Base-by-base conservation (phyloP, 2,797 vertebrate genomes). In the Xenentodon cancila region DNA sequence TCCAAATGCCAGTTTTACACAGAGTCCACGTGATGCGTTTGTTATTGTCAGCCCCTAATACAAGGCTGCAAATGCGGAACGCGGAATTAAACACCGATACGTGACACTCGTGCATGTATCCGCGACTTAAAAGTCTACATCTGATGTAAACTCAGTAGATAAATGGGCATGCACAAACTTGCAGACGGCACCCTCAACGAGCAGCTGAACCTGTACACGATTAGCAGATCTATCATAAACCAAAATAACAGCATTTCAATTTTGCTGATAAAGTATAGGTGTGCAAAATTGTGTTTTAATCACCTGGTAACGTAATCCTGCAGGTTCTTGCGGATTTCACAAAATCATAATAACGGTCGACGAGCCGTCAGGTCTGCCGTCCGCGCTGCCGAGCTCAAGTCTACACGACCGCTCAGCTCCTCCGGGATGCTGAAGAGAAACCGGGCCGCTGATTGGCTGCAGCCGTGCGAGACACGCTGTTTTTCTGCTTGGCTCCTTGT, bases 381-480 rank as follows among this genome's bases (percentile, higher is more conserved):
- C 68, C 48, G 3, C 65, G 80, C 85, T 77, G 82, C 73, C 71
- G 74, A 18, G 69, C 72, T 82, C 73, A 19, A 51, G 47, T 85
- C 77, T 62, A 58, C 48, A 51, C 59, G 66, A 53, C 44, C 53
- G 53, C 53, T 62, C 67, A 27, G 64, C 58, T 67, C 48, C 72
- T 60, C 19, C 13, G 82, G 85, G 88, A 90, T 88, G 87, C 86
- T 87, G 84, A 84, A 84, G 84, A 85, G 86, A 87, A 84, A 84
- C 69, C 70, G 77, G 81, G 43, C 52, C 70, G 59, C 86, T 91
- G 91, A 93, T 93, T 93, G 92, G 92, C 83, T 89, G 75, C 63
- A 4, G 55, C 56, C 34, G 51, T 25, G 48, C 30, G 65, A 40
- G 50, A 49, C 69, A 54, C 63, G 65, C 63, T 63, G 71, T 68